Conservation (phyloP, 2,113 vertebrate genomes). For the Larimichthys crocea region DNA sequence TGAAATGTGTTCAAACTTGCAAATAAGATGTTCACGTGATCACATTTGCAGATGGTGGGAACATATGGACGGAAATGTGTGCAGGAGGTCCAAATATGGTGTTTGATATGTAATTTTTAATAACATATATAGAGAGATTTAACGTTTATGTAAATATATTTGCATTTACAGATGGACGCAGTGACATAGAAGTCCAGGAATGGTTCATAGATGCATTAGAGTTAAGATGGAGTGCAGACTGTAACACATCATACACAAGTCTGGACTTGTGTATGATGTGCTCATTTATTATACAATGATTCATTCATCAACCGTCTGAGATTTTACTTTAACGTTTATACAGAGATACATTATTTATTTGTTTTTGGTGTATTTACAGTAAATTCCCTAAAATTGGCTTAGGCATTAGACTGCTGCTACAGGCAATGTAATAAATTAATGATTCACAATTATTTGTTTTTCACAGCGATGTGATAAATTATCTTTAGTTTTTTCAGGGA, state of each 20-base stretch:
- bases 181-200: neutral
- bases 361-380: neutral
- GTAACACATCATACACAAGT: neutral
- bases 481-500: too few relatives aligned
- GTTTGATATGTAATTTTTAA: neutral
- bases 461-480: too few relatives aligned
- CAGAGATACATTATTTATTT: neutral
- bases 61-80: constrained; percentile 48
- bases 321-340: neutral
- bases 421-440: neutral
- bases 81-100: neutral
- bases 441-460: too few relatives aligned
- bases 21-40: constrained; percentile 32
- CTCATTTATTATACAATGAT: neutral
- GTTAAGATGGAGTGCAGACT: neutral
- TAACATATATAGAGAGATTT: neutral
- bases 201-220: neutral
- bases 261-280: too few relatives aligned
- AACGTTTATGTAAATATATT: neutral
- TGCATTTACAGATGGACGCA: constrained; percentile 10
- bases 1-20: constrained; percentile 30
- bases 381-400: neutral
- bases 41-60: constrained; percentile 50
- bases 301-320: neutral
- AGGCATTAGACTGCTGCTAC: neutral